Evolutionary conservation across 2,888 invertebrate species (phyloP), one percentile per base, ranked within the genome.

Genomic region (Cremastinae sp.): DNA sequence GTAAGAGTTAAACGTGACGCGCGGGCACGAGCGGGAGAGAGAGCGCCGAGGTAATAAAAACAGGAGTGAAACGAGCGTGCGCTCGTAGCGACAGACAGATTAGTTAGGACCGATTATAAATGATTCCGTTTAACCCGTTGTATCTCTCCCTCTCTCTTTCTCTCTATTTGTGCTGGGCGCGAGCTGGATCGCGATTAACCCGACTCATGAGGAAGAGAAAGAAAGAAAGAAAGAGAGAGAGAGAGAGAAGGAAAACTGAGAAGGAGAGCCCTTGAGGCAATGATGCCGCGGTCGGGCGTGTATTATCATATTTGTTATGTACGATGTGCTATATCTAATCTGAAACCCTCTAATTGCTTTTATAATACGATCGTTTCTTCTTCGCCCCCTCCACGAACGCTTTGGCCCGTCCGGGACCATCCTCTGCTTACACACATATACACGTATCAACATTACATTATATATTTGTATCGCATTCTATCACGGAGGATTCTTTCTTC

Each of bases 51-150:
- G 79, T 82, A 83, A 84, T 84, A 82, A 84, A 84, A 85, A 83
- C 82, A 83, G 83, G 80, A 84, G 83, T 82, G 79, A 83, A 83
- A 84, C 80, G 81, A 85, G 82, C 73, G 71, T 80, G 82, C 81
- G 84, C 85, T 86, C 81, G 82, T 84, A 90, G 88, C 88, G 90
- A 90, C 91, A 91, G 92, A 91, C 92, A 92, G 92, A 92, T 92
- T 92, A 92, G 92, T 92, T 92, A 92, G 92, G 89, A 89, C 90
- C 90, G 91, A 91, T 92, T 92, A 92, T 92, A 92, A 92, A 92
- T 92, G 92, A 92, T 91, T 91, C 89, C 91, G 91, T 91, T 92
- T 92, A 92, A 92, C 92, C 92, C 91, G 90, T 82, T 87, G 72
- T 59, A 66, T 69, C 66, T 72, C 56, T 53, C 41, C 75, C 75